phyloP scores from a whole-genome alignment of 2,113 vertebrate species.

The Varanus komodoensis region DNA sequence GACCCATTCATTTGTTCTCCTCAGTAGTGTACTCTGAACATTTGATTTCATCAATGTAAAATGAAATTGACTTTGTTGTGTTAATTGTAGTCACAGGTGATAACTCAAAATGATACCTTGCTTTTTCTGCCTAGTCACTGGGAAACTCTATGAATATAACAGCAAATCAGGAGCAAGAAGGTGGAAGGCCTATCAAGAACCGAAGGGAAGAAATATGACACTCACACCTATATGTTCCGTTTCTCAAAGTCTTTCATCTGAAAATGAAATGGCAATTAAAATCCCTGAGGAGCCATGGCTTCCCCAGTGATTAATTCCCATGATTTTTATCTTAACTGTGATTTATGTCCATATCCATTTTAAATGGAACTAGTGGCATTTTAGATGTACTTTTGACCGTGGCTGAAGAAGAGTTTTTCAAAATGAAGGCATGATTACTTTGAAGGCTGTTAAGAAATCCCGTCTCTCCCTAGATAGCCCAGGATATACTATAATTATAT shows the following conservation, averaged over 20 bases:
- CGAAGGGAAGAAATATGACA: slow-evolving; percentile 2
- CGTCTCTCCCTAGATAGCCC: background rate
- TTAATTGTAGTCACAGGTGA: slow-evolving; percentile 4
- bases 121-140: slow-evolving; percentile 44
- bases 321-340: slow-evolving; percentile 24
- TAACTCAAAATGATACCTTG: background rate
- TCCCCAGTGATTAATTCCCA: slow-evolving; percentile 4
- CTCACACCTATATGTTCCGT: slow-evolving; percentile 15
- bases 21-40: background rate
- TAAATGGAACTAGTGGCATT: background rate
- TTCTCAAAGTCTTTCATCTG: slow-evolving; percentile 10
- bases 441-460: background rate
- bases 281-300: background rate
- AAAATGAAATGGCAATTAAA: background rate
- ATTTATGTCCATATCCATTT: background rate
- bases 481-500: background rate
- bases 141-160: slow-evolving; percentile 61
- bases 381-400: background rate
- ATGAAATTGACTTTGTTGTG: background rate
- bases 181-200: slow-evolving; percentile 51
- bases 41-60: background rate
- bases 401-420: background rate
- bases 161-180: slow-evolving; percentile 62
- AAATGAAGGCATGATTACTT: background rate
- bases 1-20: background rate